Evolutionary conservation across 1,140 invertebrate species (phyloP).

Genomic region (Nomia melanderi): DNA sequence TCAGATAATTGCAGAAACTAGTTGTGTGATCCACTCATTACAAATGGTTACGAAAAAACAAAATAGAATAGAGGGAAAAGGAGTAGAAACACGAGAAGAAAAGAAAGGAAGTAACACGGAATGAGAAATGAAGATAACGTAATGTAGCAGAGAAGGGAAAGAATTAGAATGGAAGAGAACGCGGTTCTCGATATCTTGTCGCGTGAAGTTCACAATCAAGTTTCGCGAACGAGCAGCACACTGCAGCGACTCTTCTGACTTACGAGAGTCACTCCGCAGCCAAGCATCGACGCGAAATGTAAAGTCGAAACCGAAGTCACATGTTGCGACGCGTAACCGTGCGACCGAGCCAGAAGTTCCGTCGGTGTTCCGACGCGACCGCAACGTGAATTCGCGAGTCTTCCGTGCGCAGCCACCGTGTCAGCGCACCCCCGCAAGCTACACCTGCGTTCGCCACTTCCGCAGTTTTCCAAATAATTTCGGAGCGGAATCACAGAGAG

Average conservation of each 20-base stretch:
- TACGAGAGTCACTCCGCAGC: constrained; percentile 19
- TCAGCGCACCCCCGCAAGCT: not conserved
- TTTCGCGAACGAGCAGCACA: constrained; percentile 10
- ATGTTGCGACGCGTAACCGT: constrained; percentile 8
- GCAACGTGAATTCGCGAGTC: constrained; percentile 38
- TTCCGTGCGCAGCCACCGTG: not conserved
- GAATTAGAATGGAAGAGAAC: not conserved
- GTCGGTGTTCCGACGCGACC: constrained; percentile 24
- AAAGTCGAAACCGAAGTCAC: constrained; percentile 44
- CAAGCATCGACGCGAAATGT: constrained; percentile 36
- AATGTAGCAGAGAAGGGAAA: too few species aligned
- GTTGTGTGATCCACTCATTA: too few species aligned
- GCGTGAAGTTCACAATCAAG: constrained; percentile 9
- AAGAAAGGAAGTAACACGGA: too few species aligned
- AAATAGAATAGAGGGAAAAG: too few species aligned
- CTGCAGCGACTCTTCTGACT: constrained; percentile 1
- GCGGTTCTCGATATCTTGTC: constrained; percentile 10
- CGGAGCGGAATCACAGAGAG: constrained; percentile 22
- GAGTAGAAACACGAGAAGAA: too few species aligned
- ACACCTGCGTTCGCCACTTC: constrained; percentile 24
- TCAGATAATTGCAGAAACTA: too few species aligned
- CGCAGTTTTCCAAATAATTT: constrained; percentile 35
- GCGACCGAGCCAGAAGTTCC: constrained; percentile 13
- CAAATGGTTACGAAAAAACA: too few species aligned
- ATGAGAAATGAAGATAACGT: too few species aligned